Evolutionary conservation across 2,888 invertebrate genomes (phyloP).

Genomic region (Hirtodrosophila duncani): DNA sequence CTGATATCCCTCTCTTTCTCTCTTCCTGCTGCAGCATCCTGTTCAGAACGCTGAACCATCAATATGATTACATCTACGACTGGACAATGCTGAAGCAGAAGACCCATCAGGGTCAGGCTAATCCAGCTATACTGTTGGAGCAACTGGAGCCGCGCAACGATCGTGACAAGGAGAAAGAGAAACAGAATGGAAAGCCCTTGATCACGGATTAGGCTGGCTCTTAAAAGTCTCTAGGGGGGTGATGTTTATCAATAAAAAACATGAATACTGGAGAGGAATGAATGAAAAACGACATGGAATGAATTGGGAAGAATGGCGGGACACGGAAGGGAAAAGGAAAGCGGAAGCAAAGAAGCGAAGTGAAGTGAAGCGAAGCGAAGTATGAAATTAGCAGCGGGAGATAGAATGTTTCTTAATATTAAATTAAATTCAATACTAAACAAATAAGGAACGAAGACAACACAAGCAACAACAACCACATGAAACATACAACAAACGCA

Average conservation of each 20-base stretch:
- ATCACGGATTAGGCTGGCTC: conserved; percentile 73
- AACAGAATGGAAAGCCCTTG: conserved; percentile 75
- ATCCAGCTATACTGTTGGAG: conserved; percentile 74
- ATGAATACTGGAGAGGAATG: neutral
- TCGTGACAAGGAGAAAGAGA: conserved; percentile 76
- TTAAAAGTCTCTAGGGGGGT: no score
- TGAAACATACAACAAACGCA: conserved; percentile 13
- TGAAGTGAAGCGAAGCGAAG: neutral
- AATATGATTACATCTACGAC: conserved; percentile 99
- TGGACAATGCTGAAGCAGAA: conserved; percentile 99
- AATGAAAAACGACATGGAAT: neutral
- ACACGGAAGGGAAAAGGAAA: neutral
- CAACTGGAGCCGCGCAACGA: conserved; percentile 75
- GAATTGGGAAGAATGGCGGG: neutral
- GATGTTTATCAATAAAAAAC: no score
- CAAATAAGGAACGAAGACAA: conserved; percentile 31
- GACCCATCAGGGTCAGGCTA: conserved; percentile 76
- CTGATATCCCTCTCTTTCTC: neutral
- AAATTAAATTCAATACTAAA: conserved; percentile 66
- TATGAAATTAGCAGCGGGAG: conserved; percentile 14
- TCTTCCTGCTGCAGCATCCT: conserved; percentile 90
- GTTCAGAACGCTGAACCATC: conserved; percentile 99
- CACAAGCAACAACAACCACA: conserved; percentile 16
- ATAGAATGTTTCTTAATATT: conserved; percentile 62
- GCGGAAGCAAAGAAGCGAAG: neutral